These are phyloP conservation scores for Cyprinus carpio DNA, from an alignment of 2,113 vertebrate species.

Conservation along the genomic window DNA sequence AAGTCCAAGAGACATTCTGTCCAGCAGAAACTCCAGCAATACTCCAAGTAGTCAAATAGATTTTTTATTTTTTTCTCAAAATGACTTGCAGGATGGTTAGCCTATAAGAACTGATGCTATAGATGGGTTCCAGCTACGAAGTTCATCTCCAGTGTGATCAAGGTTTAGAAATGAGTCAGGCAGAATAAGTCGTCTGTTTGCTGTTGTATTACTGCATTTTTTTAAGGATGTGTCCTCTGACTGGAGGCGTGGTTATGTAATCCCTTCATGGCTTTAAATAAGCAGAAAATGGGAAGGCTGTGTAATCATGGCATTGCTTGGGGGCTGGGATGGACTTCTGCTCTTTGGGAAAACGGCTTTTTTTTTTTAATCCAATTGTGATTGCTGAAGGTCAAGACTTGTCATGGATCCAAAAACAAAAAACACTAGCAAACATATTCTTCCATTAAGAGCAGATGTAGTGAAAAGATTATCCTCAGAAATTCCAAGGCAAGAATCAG, in stretches of 20 bases:
- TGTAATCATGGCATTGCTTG: constrained; percentile 38
- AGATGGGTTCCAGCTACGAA: constrained; percentile 25
- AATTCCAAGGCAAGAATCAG: not conserved
- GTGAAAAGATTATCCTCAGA: not conserved
- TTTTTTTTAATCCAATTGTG: not conserved
- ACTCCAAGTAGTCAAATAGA: not conserved
- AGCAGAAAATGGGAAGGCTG: constrained; percentile 28
- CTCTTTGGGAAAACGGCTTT: not conserved
- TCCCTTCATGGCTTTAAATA: constrained; percentile 28
- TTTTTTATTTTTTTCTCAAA: not conserved
- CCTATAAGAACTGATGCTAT: not conserved
- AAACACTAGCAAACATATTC: constrained; percentile 18
- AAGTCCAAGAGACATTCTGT: not conserved
- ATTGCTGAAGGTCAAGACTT: constrained; percentile 25
- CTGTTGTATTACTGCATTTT: constrained; percentile 39
- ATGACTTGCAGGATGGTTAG: not conserved
- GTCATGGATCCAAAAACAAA: not conserved
- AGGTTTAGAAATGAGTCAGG: constrained; percentile 19
- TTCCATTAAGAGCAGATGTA: not conserved
- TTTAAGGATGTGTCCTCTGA: constrained; percentile 24
- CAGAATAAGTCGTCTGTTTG: constrained; percentile 58
- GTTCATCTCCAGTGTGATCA: constrained; percentile 45
- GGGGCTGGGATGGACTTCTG: not conserved
- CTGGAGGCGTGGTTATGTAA: constrained; percentile 49
- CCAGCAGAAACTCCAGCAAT: constrained; percentile 3